phyloP scores from a whole-genome alignment of 2,888 invertebrate species.

The Deroplatys truncata region DNA sequence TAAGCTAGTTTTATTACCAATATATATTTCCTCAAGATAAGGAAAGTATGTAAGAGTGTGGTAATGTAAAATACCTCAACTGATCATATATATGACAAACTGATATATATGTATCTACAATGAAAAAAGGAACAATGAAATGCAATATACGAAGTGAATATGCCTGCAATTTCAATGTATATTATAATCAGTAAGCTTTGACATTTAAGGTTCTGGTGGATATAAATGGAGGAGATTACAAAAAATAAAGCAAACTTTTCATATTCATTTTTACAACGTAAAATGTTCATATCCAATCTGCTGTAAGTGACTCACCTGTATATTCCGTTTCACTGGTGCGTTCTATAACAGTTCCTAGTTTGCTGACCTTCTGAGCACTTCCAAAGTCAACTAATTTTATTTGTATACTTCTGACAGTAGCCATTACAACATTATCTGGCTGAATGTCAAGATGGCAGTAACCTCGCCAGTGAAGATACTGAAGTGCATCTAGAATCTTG shows the following conservation, averaged over 20 bases:
- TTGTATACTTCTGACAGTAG: slow-evolving; percentile 75
- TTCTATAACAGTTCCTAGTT: slow-evolving; percentile 69
- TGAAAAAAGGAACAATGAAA: too few relatives aligned
- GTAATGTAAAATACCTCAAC: too few relatives aligned
- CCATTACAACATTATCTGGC: slow-evolving; percentile 93
- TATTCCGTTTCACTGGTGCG: slow-evolving; percentile 72
- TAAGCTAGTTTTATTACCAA: background rate
- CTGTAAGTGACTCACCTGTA: slow-evolving; percentile 45
- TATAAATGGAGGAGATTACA: background rate
- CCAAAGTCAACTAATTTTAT: slow-evolving; percentile 93
- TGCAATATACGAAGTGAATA: too few relatives aligned
- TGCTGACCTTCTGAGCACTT: slow-evolving; percentile 74
- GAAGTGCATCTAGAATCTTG: slow-evolving; percentile 76
- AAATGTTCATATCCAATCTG: background rate
- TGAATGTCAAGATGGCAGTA: slow-evolving; percentile 85
- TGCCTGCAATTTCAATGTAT: too few relatives aligned
- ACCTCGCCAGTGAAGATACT: slow-evolving; percentile 93
- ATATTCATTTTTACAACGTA: background rate
- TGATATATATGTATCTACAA: too few relatives aligned
- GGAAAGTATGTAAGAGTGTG: too few relatives aligned
- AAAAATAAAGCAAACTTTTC: background rate
- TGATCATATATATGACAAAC: too few relatives aligned
- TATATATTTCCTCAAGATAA: too few relatives aligned
- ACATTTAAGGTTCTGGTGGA: too few relatives aligned
- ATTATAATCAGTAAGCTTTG: too few relatives aligned